Base-by-base conservation (phyloP, 1,140 invertebrate genomes). In the Drosophila eugracilis region DNA sequence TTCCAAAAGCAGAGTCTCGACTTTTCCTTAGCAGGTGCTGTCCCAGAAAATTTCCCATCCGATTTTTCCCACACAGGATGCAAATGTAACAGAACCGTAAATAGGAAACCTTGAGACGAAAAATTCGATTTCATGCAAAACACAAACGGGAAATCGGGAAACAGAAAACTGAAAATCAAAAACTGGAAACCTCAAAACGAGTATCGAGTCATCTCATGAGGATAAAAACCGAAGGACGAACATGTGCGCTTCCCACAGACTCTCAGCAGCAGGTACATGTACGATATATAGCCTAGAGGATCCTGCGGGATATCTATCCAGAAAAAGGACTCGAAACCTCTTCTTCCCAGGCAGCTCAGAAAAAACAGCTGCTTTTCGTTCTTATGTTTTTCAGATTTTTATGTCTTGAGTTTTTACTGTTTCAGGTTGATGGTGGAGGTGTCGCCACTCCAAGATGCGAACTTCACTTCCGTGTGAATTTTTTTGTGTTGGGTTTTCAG, bases 181-280 rank as follows among this genome's bases (percentile, higher is more conserved):
- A 36, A 57, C 60, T 28, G 30, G 44, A 63, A 53, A 47, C 17
- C 39, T 30, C 28, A 19, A 36, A 57, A 57, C 41, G 19, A 57
- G 42, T 39, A 42, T 55, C 22, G 15, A 45, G 15, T 39, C n/a
- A 36, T 34, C 60, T 63, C n/a, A 5, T 19, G 41, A 55, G 62
- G 49, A 55, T 70, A 48, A 37, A 72, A 48, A 7, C n/a, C 36
- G 53, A 72, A 57, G 50, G 50, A 39, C 28, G 41, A 26, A 75
- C 73, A 75, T 75, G 72, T 75, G 73, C 48, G 62, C 73, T 75
- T 75, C 73, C 73, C 73, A 75, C 72, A 73, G 62, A 19, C 49
- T 39, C 49, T 22, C 19, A 10, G 15, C 37, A 44, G 72, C 73
- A 75, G 73, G 73, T 75, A 75, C 73, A 75, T 57, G 28, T 17